phyloP scores from a whole-genome alignment of 2,888 invertebrate species.

The Cordylochernes scorpioides region DNA sequence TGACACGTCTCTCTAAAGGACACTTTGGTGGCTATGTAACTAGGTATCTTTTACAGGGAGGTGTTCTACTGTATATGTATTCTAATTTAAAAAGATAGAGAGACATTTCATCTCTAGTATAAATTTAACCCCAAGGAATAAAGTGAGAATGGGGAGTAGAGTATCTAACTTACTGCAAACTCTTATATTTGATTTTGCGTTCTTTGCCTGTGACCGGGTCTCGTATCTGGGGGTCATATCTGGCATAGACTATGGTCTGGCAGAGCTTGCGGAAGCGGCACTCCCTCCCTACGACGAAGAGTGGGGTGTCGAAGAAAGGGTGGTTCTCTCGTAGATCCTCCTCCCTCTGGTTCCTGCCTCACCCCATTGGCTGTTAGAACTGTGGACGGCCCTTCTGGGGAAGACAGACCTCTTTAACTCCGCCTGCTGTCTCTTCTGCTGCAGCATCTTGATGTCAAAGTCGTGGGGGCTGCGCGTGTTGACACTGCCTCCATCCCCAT shows the following conservation, averaged over 20 bases:
- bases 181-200: conserved; percentile 84
- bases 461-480: conserved; percentile 59
- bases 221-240: conserved; percentile 70
- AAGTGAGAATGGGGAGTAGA: too few species aligned
- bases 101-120: too few species aligned
- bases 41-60: too few species aligned
- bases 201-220: conserved; percentile 92
- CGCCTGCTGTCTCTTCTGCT: conserved; percentile 86
- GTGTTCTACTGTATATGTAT: too few species aligned
- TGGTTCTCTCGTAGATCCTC: conserved; percentile 96
- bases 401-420: conserved; percentile 72
- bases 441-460: conserved; percentile 78
- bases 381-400: too few species aligned
- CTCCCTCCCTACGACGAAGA: conserved; percentile 83
- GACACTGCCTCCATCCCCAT: conserved; percentile 39
- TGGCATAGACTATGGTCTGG: conserved; percentile 76
- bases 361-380: too few species aligned
- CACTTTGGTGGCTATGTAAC: too few species aligned
- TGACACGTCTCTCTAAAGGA: too few species aligned
- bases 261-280: conserved; percentile 78
- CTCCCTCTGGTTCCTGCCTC: conserved; percentile 63
- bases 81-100: too few species aligned
- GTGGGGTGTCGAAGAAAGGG: conserved; percentile 90
- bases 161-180: conserved; percentile 85
- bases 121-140: too few species aligned